Evolutionary conservation across 2,888 invertebrate genomes (phyloP), one percentile per base, ranked within the genome.

Genomic region (Cephalotes varians): DNA sequence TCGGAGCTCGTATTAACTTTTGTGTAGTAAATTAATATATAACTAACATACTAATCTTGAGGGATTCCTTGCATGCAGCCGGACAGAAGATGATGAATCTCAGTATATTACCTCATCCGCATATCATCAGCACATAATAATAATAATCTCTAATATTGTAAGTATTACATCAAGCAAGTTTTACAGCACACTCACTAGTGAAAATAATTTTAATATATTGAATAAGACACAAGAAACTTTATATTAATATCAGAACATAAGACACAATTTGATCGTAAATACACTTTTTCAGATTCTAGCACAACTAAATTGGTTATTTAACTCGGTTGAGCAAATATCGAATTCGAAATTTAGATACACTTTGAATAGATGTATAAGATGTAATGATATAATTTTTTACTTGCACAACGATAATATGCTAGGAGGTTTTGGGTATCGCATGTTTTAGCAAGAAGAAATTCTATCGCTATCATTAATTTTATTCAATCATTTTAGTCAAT

Each of bases 31-130:
- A 72, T 83, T 69, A 72, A 74, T 81, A 83, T 85, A 85, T 87
- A 77, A 90, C 79, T 89, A 91, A 89, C 82, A 72, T 80, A 87
- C 85, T 89, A 90, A 92, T 87, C 72, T 87, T 90, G 85, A 87
- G 89, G 85, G 87, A 87, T 92, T 92, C 86, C 92, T 93, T 93
- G 93, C 94, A 94, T 93, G 93, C 94, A 94, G 94, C 94, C 88
- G 93, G 93, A 93, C 87, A 88, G 89, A 93, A 91, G 89, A 89
- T 91, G 91, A 90, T 90, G 87, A 91, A 90, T 87, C 89, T 92
- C 90, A 91, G 91, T 90, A 91, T 92, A 90, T 86, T 92, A 85
- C 91, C 91, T 85, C 90, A 90, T 86, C 92, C 91, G 85, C 89
- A 91, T 88, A 88, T 92, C 91, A 88, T 92, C 86, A 92, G 88